These are phyloP conservation scores for Aphidius colemani DNA, from an alignment of 2,888 invertebrate species.

Conservation along the genomic window DNA sequence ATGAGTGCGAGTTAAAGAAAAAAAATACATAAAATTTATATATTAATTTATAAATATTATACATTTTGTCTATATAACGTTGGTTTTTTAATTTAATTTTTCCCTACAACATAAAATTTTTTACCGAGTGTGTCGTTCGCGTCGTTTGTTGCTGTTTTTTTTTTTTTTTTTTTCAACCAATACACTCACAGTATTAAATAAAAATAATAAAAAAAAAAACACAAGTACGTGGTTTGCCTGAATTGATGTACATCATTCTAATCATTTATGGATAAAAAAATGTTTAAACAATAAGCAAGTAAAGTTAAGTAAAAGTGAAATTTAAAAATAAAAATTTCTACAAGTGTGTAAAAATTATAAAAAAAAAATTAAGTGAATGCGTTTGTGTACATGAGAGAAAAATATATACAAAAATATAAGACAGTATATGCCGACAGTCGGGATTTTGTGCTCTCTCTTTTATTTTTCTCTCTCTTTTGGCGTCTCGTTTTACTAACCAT, in stretches of 20 bases:
- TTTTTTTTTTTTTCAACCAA: too few relatives aligned
- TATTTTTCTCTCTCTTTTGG: slow-evolving; percentile 13
- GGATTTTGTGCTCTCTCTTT: slow-evolving; percentile 3
- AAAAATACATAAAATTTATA: too few relatives aligned
- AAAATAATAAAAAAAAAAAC: too few relatives aligned
- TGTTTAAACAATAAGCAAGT: not conserved
- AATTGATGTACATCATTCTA: too few relatives aligned
- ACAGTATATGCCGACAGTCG: not conserved
- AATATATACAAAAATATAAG: not conserved
- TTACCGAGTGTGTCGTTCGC: too few relatives aligned
- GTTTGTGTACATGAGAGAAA: not conserved
- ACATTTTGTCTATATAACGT: too few relatives aligned
- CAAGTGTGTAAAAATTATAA: not conserved
- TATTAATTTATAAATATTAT: too few relatives aligned
- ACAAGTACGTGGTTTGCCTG: too few relatives aligned
- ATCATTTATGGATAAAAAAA: not conserved
- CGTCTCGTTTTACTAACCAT: slow-evolving; percentile 12
- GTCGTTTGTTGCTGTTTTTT: too few relatives aligned
- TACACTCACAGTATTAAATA: too few relatives aligned
- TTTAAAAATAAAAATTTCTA: not conserved
- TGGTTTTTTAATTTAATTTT: too few relatives aligned
- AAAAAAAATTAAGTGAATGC: not conserved
- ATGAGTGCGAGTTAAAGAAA: not conserved
- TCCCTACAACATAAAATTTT: too few relatives aligned
- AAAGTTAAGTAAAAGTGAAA: not conserved